phyloP scores from a whole-genome alignment of 23 tunicate genomes.

The Botrylloides violaceus region DNA sequence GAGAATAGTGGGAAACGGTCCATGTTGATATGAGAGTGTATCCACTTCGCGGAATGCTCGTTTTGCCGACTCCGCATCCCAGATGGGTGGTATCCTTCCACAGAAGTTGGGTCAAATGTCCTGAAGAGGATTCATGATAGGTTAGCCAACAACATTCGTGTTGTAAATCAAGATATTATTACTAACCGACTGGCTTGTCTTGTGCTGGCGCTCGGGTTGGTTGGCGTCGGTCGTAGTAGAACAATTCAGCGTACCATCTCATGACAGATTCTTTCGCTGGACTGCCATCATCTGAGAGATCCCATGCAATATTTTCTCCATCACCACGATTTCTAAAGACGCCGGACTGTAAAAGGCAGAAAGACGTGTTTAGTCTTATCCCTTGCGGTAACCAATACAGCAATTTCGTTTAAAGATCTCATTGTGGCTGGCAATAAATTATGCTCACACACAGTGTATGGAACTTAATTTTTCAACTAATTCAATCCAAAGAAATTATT shows the following conservation, averaged over 20 bases:
- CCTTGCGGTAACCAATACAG: too few species aligned
- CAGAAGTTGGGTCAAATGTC: constrained; percentile 82
- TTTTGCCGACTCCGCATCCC: constrained; percentile 62
- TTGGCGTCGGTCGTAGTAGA: constrained; percentile 47
- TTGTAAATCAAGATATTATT: background rate
- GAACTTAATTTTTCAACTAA: too few species aligned
- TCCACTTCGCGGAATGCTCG: constrained; percentile 4
- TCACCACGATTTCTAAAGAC: constrained; percentile 47
- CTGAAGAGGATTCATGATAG: background rate
- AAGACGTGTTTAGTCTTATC: too few species aligned
- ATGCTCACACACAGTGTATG: too few species aligned
- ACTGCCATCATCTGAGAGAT: constrained; percentile 58
- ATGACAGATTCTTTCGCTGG: constrained; percentile 69
- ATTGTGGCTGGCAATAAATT: too few species aligned
- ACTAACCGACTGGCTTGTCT: constrained; percentile 56
- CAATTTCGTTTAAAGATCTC: too few species aligned
- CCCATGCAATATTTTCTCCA: constrained; percentile 99
- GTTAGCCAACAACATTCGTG: too few species aligned
- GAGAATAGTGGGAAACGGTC: constrained; percentile 80
- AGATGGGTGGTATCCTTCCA: constrained; percentile 64
- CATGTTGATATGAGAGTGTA: constrained; percentile 36
- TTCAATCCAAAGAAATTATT: too few species aligned
- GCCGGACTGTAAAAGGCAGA: constrained; percentile 36
- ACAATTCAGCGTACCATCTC: constrained; percentile 87
- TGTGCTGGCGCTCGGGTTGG: constrained; percentile 14